Percentiles rank a stretch among this genome's conserved stretches.
phyloP scores from a whole-genome alignment of 2,113 vertebrate genomes.

The Pyxicephalus adspersus region DNA sequence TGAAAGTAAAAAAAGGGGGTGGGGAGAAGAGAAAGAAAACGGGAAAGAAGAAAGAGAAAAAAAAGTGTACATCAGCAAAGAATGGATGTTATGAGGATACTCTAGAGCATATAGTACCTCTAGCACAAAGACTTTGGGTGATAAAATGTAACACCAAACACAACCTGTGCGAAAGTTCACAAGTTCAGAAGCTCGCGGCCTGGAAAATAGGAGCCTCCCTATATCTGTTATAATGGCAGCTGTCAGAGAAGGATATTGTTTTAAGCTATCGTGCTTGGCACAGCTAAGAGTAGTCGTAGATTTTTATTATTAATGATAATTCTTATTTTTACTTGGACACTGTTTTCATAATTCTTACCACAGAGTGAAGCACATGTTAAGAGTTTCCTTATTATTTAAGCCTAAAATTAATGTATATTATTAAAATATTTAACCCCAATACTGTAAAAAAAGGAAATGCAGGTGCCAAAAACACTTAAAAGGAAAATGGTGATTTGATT shows the following conservation, averaged over 20 bases:
- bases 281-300: background rate
- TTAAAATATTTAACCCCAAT: too few relatives aligned
- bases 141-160: constrained; percentile 60
- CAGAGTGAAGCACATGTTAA: too few relatives aligned
- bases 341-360: background rate
- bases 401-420: too few relatives aligned
- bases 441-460: too few relatives aligned
- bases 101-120: background rate
- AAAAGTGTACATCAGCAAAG: constrained; percentile 74
- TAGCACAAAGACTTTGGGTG: constrained; percentile 41
- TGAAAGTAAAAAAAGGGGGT: constrained; percentile 54
- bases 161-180: constrained; percentile 77
- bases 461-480: too few relatives aligned
- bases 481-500: too few relatives aligned
- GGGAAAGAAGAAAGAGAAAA: constrained; percentile 57
- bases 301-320: background rate
- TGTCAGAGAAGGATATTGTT: background rate
- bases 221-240: background rate
- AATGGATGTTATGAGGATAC: constrained; percentile 52
- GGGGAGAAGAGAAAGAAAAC: constrained; percentile 58
- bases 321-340: constrained; percentile 6
- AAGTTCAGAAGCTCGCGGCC: constrained; percentile 58
- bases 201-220: background rate
- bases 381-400: too few relatives aligned
- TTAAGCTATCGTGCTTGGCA: background rate